Base-by-base conservation (phyloP, 2,113 vertebrate genomes). In the Cavia porcellus region DNA sequence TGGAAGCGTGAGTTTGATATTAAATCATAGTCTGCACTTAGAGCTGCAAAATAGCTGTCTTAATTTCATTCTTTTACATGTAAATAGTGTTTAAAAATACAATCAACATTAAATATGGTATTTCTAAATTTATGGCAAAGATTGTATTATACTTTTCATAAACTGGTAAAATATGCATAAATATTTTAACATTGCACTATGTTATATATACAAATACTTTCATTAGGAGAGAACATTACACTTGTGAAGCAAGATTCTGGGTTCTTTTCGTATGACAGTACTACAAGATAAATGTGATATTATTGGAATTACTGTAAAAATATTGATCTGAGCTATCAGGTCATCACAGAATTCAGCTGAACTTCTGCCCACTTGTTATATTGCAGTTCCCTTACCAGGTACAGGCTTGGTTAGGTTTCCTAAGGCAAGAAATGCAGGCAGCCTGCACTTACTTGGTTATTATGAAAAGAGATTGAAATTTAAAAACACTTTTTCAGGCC, bases 31-130 rank as follows among this genome's bases (percentile, higher is more conserved):
- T 64, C 25, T 20, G 68, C 64, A 87, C 55, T 88, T 70, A 74
- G 19, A 96, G 30, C 17, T 64, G 19, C 35, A 66, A 38, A 74
- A 61, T 45, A 92, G 61, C 24, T 82, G 11, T 90, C 22, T 5
- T 35, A 84, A 35, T 92, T 96, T 85, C 19, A 89, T 75, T 14
- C 81, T 95, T 94, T 95, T 87, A 64, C 12, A 42, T 70, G 7
- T 57, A 47, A 96, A 88, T 86, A 25, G 19, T 88, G 82, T 59
- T 52, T 55, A 80, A 38, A 86, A 80, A 91, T 86, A 72, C 92
- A 74, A 92, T 0, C 12, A 47, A 89, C 57, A 28, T 47, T 62
- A 66, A 55, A 80, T 62, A 20, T 4, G 91, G 2, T 74, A 84
- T 87, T 93, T 89, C 42, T 86, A 64, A 62, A 15, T 57, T 87